phyloP scores from a whole-genome alignment of 2,113 vertebrate species.

The Australoheros scitulus region DNA sequence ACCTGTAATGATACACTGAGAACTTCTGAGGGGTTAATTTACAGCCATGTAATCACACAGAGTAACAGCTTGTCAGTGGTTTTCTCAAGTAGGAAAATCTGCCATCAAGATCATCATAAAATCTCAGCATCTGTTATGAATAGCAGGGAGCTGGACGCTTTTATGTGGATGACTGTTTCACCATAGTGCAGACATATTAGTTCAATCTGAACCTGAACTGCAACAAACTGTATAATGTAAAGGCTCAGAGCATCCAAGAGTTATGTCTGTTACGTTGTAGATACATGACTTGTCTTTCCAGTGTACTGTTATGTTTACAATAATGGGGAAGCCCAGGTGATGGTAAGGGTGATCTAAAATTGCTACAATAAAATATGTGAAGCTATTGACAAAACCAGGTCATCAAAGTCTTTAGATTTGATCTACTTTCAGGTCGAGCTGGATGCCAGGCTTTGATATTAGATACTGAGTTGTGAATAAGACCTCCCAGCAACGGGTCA shows the following conservation, averaged over 20 bases:
- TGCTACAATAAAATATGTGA: background rate
- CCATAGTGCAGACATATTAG: background rate
- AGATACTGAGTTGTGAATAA: background rate
- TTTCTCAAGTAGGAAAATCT: slow-evolving; percentile 62
- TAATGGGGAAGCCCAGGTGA: background rate
- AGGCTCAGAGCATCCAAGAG: background rate
- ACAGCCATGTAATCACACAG: slow-evolving; percentile 46
- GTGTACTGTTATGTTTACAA: background rate
- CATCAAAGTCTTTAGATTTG: background rate
- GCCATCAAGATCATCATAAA: slow-evolving; percentile 61
- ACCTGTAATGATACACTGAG: slow-evolving; percentile 18
- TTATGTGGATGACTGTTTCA: slow-evolving; percentile 28
- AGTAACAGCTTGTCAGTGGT: slow-evolving; percentile 63
- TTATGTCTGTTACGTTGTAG: background rate
- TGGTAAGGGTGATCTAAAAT: background rate
- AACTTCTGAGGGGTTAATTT: slow-evolving; percentile 47
- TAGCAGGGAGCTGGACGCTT: slow-evolving; percentile 27
- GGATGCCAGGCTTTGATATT: background rate
- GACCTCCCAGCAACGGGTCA: background rate
- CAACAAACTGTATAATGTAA: background rate
- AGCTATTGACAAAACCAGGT: background rate
- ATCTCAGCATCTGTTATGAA: slow-evolving; percentile 62
- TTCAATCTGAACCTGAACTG: background rate
- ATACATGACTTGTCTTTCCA: background rate
- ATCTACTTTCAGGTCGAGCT: background rate